These are phyloP conservation scores for Pitangus sulphuratus DNA, from an alignment of 2,797 vertebrate species.

Conservation along the genomic window DNA sequence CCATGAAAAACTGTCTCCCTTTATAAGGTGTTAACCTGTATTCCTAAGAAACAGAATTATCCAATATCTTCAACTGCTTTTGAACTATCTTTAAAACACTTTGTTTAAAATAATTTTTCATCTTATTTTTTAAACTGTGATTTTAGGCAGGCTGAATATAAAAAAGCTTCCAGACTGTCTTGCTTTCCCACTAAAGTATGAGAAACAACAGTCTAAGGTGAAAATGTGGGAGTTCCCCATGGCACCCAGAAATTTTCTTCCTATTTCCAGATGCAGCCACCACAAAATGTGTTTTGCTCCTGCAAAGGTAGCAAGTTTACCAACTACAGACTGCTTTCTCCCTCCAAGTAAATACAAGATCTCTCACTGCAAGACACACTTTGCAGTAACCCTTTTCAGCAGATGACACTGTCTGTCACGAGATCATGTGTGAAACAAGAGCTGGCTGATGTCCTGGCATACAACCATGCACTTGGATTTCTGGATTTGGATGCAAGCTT, in stretches of 20 bases:
- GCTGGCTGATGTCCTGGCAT: neutral
- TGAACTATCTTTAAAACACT: neutral
- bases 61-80: neutral
- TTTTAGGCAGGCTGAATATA: neutral
- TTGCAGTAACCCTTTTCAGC: neutral
- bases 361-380: neutral
- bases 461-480: fast-evolving
- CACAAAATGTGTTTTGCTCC: neutral
- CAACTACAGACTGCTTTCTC: neutral
- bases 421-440: neutral
- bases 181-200: neutral
- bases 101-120: neutral
- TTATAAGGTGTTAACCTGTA: neutral
- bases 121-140: neutral
- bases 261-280: neutral
- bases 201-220: neutral
- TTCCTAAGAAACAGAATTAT: neutral
- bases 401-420: neutral
- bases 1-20: neutral
- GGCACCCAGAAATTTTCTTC: neutral
- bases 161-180: neutral
- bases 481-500: neutral
- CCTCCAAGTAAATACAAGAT: neutral
- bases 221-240: neutral
- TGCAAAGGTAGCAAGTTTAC: neutral